A percentile compares a stretch with the other conserved stretches of the same genome.
These are phyloP conservation scores for Amphiprion clarkii DNA, from an alignment of 2,797 vertebrate species.

Conservation along the genomic window DNA sequence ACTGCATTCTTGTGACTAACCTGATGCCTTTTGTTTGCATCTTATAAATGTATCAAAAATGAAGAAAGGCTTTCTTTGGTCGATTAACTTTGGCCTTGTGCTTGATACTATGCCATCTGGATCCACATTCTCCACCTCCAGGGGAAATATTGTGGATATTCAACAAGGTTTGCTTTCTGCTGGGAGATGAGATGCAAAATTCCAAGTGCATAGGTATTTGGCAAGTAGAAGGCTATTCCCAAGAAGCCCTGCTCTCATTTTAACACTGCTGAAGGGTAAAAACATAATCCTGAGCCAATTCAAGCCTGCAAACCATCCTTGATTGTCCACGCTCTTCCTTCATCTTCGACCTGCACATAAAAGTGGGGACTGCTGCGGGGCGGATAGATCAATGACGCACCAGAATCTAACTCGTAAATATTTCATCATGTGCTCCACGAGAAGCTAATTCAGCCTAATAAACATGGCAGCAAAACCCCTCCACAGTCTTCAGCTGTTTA, in stretches of 20 bases:
- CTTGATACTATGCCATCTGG: conserved; percentile 1
- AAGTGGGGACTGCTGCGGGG: conserved; percentile 15
- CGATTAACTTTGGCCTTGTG: not conserved
- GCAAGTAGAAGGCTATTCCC: conserved; percentile 43
- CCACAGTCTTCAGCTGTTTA: no score
- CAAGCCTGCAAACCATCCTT: conserved; percentile 35
- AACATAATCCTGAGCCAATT: conserved; percentile 51
- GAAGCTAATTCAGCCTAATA: conserved; percentile 20
- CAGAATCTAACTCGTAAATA: conserved; percentile 47
- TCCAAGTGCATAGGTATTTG: conserved; percentile 14
- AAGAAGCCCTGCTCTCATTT: conserved; percentile 43
- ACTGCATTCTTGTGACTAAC: not conserved
- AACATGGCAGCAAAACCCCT: not conserved
- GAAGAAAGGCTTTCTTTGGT: not conserved
- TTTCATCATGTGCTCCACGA: conserved; percentile 30
- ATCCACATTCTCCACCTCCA: conserved; percentile 14
- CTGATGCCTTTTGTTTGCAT: not conserved
- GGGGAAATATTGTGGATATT: conserved; percentile 20
- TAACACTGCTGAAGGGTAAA: conserved; percentile 55
- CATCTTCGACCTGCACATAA: conserved; percentile 40
- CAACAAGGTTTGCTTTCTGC: conserved; percentile 17
- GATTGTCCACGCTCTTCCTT: conserved; percentile 42
- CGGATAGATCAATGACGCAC: conserved; percentile 42
- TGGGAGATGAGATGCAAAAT: conserved; percentile 30
- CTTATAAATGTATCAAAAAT: not conserved